Percentiles rank a stretch among this genome's conserved stretches.
These are phyloP conservation scores for Paralvinella palmiformis DNA, from an alignment of 1,140 invertebrate species.

Conservation along the genomic window DNA sequence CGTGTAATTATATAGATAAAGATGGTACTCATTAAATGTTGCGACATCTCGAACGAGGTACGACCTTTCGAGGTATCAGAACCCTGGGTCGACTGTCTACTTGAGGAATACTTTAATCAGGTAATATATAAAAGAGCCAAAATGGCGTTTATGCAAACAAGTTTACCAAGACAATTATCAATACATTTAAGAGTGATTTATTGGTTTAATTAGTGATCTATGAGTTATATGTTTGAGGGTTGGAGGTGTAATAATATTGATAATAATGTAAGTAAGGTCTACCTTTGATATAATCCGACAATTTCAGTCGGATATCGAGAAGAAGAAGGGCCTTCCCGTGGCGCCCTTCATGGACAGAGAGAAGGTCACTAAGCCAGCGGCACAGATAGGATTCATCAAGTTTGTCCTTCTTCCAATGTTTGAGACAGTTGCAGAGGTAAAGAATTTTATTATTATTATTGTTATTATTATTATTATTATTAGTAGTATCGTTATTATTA, in stretches of 20 bases:
- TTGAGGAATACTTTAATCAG: constrained; percentile 53
- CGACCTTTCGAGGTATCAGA: constrained; percentile 51
- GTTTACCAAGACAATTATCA: too few relatives aligned
- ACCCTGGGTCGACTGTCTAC: constrained; percentile 51
- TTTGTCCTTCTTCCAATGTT: constrained; percentile 52
- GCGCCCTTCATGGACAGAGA: constrained; percentile 53
- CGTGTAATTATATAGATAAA: constrained; percentile 25
- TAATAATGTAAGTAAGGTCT: too few relatives aligned
- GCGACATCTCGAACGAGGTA: constrained; percentile 54
- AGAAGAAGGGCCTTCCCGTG: constrained; percentile 49
- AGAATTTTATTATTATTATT: too few relatives aligned
- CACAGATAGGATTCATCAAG: constrained; percentile 53
- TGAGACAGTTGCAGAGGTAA: constrained; percentile 32
- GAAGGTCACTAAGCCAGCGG: constrained; percentile 51
- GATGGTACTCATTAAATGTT: constrained; percentile 52
- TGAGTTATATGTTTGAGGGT: too few relatives aligned
- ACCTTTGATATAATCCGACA: too few relatives aligned
- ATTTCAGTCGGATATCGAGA: constrained; percentile 44
- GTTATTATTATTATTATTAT: too few relatives aligned
- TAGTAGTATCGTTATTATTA: too few relatives aligned
- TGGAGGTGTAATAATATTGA: too few relatives aligned
- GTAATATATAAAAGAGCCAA: too few relatives aligned
- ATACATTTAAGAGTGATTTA: too few relatives aligned
- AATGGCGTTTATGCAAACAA: too few relatives aligned
- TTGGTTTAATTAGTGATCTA: too few relatives aligned